Evolutionary conservation across 2,888 invertebrate species (phyloP).

Genomic region (Scaptomyza reducta): DNA sequence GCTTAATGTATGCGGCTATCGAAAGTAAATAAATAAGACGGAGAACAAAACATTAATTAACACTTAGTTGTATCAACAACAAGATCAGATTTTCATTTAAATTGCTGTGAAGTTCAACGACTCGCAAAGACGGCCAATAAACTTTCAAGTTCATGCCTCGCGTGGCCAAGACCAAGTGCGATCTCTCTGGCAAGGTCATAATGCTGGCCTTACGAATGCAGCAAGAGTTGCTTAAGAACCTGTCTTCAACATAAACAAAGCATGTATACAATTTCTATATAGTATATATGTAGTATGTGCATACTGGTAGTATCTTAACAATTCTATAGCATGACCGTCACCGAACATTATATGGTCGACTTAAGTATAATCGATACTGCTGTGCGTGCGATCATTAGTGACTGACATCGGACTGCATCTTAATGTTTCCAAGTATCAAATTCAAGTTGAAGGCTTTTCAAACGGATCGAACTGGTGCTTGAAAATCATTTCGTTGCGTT

Average conservation of each 20-base stretch:
- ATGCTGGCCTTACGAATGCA: slow-evolving; percentile 40
- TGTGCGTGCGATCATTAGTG: slow-evolving; percentile 34
- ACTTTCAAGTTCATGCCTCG: slow-evolving; percentile 34
- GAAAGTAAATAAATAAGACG: slow-evolving; percentile 12
- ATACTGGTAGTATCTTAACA: slow-evolving; percentile 23
- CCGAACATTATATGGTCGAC: slow-evolving; percentile 11
- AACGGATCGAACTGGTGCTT: slow-evolving; percentile 17
- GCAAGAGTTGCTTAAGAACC: slow-evolving; percentile 40
- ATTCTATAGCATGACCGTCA: slow-evolving; percentile 42
- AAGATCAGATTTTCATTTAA: slow-evolving; percentile 8
- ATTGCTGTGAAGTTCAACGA: slow-evolving; percentile 68
- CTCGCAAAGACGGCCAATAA: slow-evolving; percentile 37
- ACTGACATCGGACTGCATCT: slow-evolving; percentile 35
- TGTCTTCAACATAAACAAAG: slow-evolving; percentile 18
- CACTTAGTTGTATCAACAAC: slow-evolving; percentile 40
- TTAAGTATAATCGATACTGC: neutral
- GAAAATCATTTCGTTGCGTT: slow-evolving; percentile 18
- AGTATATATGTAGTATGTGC: neutral
- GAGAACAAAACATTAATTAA: slow-evolving; percentile 16
- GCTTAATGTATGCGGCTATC: slow-evolving; percentile 86
- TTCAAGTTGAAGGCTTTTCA: slow-evolving; percentile 72
- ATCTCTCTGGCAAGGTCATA: slow-evolving; percentile 43
- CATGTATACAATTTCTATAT: neutral
- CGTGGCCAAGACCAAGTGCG: slow-evolving; percentile 36
- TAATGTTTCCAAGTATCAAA: slow-evolving; percentile 15